Evolutionary conservation across 2,888 invertebrate species (phyloP), one percentile per base, ranked within the genome.

Genomic region (Orchesella flavescens): DNA sequence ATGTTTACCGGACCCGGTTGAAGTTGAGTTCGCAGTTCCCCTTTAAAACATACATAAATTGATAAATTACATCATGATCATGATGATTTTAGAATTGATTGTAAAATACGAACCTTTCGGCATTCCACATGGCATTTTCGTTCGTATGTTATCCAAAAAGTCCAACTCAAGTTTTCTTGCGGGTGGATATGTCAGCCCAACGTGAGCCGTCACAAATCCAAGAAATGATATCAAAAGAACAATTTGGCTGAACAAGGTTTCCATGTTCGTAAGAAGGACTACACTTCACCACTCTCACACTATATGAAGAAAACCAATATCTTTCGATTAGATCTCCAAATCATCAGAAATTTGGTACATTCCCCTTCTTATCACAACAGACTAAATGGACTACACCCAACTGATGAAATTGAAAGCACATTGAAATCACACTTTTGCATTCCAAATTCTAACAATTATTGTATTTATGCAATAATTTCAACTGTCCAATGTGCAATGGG

Each of bases 81-180:
- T n/a, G n/a, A 7, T 49, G 21, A 7, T 7, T 10, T 49, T n/a
- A 49, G 49, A 49, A 7, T 7, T 49, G 49, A 15, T n/a, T n/a
- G n/a, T n/a, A n/a, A n/a, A n/a, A 57, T 57, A 43, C 3, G 55
- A 44, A 96, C 96, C 96, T 94, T 94, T 95, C 24, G 97, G 96
- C 95, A 97, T 97, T 87, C 98, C 98, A 90, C 98, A 98, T 84
- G 97, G 97, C 85, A 94, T 94, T 89, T 94, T 94, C 44, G 97
- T 97, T 89, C 97, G 93, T 65, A 95, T 93, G 90, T 94, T 97
- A 90, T 97, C 97, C 91, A 97, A 92, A 91, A 97, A 98, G 91
- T 98, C 98, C 91, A 97, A 92, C 89, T 95, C 96, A 89, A 94
- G 96, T 89, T 94, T 93, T 89, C 97, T 93, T 0, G 97, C 97